These are phyloP conservation scores for Saguinus imperator DNA, from an alignment of 2,113 vertebrate species.

Conservation along the genomic window DNA sequence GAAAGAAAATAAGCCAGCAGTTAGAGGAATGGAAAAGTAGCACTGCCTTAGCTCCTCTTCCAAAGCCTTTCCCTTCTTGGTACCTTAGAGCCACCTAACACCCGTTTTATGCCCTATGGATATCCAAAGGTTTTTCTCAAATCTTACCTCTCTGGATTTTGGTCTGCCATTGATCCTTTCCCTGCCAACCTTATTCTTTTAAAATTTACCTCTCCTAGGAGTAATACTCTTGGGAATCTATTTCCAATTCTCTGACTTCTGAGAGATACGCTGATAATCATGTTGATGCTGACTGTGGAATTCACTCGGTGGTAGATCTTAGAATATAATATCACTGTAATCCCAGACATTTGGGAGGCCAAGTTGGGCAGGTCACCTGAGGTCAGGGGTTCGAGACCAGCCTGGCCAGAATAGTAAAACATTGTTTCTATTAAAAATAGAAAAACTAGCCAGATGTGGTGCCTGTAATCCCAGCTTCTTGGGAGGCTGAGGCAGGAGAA, in stretches of 20 bases:
- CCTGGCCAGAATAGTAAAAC: too few species aligned
- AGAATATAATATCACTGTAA: not conserved
- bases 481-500: too few species aligned
- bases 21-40: not conserved
- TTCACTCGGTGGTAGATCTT: not conserved
- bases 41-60: not conserved
- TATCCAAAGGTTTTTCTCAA: not conserved
- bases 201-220: not conserved
- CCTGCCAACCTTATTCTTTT: not conserved
- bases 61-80: not conserved
- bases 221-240: not conserved
- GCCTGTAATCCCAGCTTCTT: too few species aligned
- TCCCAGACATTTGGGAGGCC: too few species aligned
- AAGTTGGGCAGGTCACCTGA: too few species aligned
- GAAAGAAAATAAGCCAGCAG: not conserved
- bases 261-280: not conserved
- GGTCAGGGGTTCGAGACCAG: too few species aligned
- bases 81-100: not conserved
- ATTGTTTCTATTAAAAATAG: too few species aligned
- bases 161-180: not conserved
- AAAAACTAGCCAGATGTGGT: too few species aligned
- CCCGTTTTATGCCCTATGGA: not conserved
- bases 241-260: not conserved
- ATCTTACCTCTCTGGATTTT: not conserved
- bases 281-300: not conserved